Evolutionary conservation across 2,797 vertebrate genomes (phyloP).

Genomic region (Alosa sapidissima): DNA sequence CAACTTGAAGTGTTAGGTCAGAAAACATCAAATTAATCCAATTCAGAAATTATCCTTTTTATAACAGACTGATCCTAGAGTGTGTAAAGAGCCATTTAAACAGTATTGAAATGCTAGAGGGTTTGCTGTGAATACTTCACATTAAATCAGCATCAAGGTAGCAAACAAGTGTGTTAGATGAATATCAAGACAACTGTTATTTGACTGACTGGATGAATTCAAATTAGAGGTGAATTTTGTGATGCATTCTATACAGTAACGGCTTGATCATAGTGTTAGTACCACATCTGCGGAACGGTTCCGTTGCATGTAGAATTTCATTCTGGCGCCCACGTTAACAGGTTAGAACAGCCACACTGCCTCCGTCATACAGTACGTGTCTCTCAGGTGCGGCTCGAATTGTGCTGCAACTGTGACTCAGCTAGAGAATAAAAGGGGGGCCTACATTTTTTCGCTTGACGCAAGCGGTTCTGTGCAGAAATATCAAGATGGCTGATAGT

Average conservation of each 20-base stretch:
- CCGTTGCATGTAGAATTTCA: too few species aligned
- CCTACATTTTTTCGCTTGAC: too few species aligned
- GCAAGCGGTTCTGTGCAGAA: too few species aligned
- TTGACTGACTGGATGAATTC: neutral
- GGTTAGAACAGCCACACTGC: too few species aligned
- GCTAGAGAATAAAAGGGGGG: too few species aligned
- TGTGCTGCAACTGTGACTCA: too few species aligned
- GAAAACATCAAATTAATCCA: neutral
- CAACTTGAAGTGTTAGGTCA: neutral
- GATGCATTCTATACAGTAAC: neutral
- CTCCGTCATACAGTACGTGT: too few species aligned
- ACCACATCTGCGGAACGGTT: too few species aligned
- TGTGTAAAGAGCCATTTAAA: neutral
- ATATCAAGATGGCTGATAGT: too few species aligned
- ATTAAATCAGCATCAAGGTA: neutral
- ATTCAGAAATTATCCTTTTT: neutral
- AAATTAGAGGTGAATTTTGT: neutral
- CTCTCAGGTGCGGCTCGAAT: too few species aligned
- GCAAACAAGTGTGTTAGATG: neutral
- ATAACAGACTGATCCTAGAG: neutral
- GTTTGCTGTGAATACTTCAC: neutral
- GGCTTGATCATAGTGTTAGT: too few species aligned
- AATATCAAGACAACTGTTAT: neutral
- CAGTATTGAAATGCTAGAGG: neutral
- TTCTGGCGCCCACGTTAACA: too few species aligned